phyloP scores from a whole-genome alignment of 1,140 invertebrate genomes.

The Cepaea nemoralis region DNA sequence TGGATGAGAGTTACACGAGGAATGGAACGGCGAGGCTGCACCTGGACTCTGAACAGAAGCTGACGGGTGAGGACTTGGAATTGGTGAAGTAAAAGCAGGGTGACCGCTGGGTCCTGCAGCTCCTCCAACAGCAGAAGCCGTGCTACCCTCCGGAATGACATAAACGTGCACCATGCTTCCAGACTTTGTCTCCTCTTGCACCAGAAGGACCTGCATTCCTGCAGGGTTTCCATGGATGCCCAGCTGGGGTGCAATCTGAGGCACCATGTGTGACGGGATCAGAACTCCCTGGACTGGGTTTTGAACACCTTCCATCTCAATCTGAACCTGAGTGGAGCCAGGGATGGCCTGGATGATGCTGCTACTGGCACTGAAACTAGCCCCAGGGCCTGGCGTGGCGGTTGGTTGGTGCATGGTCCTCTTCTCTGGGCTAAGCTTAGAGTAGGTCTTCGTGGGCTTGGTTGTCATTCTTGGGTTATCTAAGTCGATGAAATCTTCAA shows the following conservation, averaged over 20 bases:
- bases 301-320: conserved; percentile 33
- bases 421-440: neutral
- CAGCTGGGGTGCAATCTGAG: conserved; percentile 30
- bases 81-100: conserved; percentile 2
- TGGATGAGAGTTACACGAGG: neutral
- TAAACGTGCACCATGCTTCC: conserved; percentile 38
- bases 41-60: neutral
- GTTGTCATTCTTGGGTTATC: neutral
- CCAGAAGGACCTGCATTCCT: conserved; percentile 27
- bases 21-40: neutral
- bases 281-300: conserved; percentile 35
- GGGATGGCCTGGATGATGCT: conserved; percentile 25
- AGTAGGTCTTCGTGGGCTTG: neutral
- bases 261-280: conserved; percentile 25
- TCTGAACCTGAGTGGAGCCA: conserved; percentile 31
- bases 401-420: neutral
- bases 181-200: conserved; percentile 22
- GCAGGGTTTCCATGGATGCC: neutral
- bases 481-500: neutral
- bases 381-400: neutral
- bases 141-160: conserved; percentile 25
- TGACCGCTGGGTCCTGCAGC: neutral
- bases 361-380: neutral
- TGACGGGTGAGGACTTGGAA: neutral
- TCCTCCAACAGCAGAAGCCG: neutral